Base-by-base conservation (phyloP, 1,140 invertebrate genomes). In the Caenorhabditis remanei region DNA sequence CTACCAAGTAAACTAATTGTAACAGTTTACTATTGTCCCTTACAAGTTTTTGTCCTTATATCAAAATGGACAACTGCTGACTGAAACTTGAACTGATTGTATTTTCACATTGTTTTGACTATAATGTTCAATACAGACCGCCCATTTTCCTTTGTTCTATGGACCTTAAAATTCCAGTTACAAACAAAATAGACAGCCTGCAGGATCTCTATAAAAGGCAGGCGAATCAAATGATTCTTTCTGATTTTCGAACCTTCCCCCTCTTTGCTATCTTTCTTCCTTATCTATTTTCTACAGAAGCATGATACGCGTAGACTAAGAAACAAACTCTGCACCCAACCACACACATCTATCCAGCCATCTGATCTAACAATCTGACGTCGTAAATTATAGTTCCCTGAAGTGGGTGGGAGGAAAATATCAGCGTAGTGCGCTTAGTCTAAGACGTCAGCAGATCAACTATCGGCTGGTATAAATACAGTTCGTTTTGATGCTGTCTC, bases 351-450 rank as follows among this genome's bases (percentile, higher is more conserved):
- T 50, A 71, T 71, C 4, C 46, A 79, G 21, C 46, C 71, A 79
- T 53, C 46, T 53, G 46, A 79, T 53, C 46, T 79, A 0, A 50
- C 46, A 50, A 79, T 79, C 32, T 71, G 71, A 79, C 21, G 46
- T 79, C 71, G 71, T 79, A 79, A 79, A 79, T 79, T 79, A 79
- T 79, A 79, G 71, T 79, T 79, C 46, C 71, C 71, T 79, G 71
- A 50, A 79, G 71, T 50, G 71, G 46, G 46, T 79, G 71, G 71
- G 63, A 67, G 24, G 63, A 19, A 6, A 67, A 75, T 32, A 11
- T 40, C 24, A 32, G 21, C 9, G 61, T 24, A 79, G 71, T 50
- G n/a, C 71, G 21, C 13, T 21, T 7, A 24, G 71, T 5, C 46
- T 6, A 50, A 50, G 13, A 79, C 71, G 71, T 79, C 71, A 79